Evolutionary conservation across 2,113 vertebrate genomes (phyloP).

Genomic region (Pristiophorus japonicus): DNA sequence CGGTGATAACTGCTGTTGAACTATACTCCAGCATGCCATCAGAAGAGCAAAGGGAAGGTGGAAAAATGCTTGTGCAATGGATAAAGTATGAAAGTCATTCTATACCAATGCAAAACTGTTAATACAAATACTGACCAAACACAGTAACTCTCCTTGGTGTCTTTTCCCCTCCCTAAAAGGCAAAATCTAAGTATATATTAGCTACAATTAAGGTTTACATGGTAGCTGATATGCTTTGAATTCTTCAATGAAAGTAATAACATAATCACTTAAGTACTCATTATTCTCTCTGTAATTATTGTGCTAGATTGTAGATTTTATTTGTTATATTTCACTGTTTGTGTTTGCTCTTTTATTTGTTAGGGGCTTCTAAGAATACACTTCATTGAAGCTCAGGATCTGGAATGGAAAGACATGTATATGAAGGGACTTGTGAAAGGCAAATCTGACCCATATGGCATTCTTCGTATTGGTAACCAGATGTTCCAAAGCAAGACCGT

Average conservation of each 20-base stretch:
- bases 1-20: not conserved
- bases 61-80: not conserved
- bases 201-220: not conserved
- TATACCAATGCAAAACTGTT: not conserved
- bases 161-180: not conserved
- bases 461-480: constrained; percentile 73
- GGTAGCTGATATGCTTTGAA: not conserved
- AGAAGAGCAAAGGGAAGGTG: not conserved
- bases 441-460: constrained; percentile 91
- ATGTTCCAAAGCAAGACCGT: constrained; percentile 84
- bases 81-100: not conserved
- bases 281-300: not conserved
- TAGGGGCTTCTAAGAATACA: constrained; percentile 86
- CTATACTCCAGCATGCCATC: too few relatives aligned
- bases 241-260: not conserved
- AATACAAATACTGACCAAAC: not conserved
- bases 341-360: constrained; percentile 32
- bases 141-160: not conserved
- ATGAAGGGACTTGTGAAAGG: constrained; percentile 87
- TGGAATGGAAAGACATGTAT: constrained; percentile 80
- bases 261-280: not conserved
- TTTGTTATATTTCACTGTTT: not conserved
- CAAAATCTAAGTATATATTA: not conserved
- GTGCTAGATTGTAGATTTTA: not conserved
- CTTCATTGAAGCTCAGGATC: constrained; percentile 84